Evolutionary conservation across 2,113 vertebrate genomes (phyloP), one percentile per base, ranked within the genome.

Genomic region (Neolamprologus sp.): DNA sequence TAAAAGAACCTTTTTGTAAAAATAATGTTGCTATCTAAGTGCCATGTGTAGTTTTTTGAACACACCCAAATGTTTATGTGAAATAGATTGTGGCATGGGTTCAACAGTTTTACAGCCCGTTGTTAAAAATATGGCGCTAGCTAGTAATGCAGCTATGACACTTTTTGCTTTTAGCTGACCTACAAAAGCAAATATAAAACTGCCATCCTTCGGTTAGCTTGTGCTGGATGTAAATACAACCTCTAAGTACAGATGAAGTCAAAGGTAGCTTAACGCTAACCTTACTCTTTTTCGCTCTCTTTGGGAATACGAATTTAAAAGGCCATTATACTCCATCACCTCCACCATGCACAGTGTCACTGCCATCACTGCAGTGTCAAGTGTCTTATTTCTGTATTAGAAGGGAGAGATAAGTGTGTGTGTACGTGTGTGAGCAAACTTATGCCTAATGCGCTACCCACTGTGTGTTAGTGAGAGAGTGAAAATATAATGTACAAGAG

Each of bases 251-350:
- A 78, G 85, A 89, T 87, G 80, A 92, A 91, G 87, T 90, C 87
- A 84, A 63, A 88, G 82, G 84, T 97, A 96, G 96, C 96, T 97
- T 97, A 95, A 89, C 84, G 82, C 81, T 93, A 93, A 94, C 89
- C 85, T 95, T 95, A 96, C 95, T 95, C 95, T 97, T 97, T 95
- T 96, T 97, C 95, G 95, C 96, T 97, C 96, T 97, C 95, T 81
- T 86, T 96, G 96, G 96, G 97, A 98, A 97, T 97, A 96, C 97
- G 95, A 97, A 98, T 98, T 97, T 97, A 97, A 98, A 98, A 98
- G 98, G 97, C 97, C 97, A 97, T 98, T 98, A 98, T 97, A 97
- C 95, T 96, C 95, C 96, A 97, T 97, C 91, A 96, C 96, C 96
- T 97, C 96, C 97, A 96, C 96, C 96, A 96, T 95, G 94, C 96